A percentile compares a stretch with the other conserved stretches of the same genome.
Conservation (phyloP, 2,113 vertebrate genomes). For the Oncorhynchus tshawytscha region DNA sequence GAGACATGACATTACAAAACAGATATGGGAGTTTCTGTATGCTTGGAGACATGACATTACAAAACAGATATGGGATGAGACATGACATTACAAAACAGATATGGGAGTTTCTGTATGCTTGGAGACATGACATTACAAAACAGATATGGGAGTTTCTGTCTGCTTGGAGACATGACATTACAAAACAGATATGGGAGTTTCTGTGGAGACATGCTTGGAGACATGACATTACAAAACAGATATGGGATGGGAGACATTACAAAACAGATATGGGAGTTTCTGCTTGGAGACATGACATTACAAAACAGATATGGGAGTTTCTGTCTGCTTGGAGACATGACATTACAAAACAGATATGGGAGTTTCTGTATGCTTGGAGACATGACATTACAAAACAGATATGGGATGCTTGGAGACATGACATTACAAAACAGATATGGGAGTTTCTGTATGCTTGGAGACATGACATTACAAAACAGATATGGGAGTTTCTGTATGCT, state of each 20-base stretch:
- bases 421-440: background rate
- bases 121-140: slow-evolving; percentile 1
- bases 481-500: slow-evolving; percentile 9
- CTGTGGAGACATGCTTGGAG: slow-evolving; percentile 29
- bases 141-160: background rate
- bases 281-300: slow-evolving; percentile 18
- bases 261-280: background rate
- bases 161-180: slow-evolving; percentile 18
- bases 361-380: slow-evolving; percentile 27
- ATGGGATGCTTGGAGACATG: slow-evolving; percentile 21
- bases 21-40: background rate
- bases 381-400: background rate
- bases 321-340: background rate
- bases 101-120: slow-evolving; percentile 19
- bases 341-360: background rate
- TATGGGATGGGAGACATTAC: slow-evolving; percentile 16
- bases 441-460: slow-evolving; percentile 18
- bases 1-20: background rate
- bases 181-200: background rate
- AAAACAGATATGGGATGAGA: background rate
- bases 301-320: background rate
- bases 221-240: background rate
- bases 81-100: background rate
- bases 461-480: background rate
- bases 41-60: slow-evolving; percentile 24